Conservation (phyloP, 53 echinoderm and acorn worm species). For the Holothuria scabra region DNA sequence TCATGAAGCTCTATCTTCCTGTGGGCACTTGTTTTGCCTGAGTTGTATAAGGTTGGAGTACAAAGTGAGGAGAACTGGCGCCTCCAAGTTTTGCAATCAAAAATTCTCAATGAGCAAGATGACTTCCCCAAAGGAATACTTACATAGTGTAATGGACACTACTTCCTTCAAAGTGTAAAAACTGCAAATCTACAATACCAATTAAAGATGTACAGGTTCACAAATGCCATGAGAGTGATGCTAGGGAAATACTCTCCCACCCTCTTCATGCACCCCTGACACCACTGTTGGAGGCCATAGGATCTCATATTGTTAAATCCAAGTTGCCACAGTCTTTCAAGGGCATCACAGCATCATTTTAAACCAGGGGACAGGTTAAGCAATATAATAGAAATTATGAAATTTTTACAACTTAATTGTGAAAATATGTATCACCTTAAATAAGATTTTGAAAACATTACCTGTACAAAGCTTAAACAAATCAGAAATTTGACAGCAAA, state of each 20-base stretch:
- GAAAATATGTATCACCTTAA: no score
- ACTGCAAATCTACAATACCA: not conserved
- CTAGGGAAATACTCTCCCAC: not conserved
- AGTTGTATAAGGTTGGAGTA: not conserved
- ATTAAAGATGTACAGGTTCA: not conserved
- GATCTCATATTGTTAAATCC: not conserved
- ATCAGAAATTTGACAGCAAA: no score
- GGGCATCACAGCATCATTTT: not conserved
- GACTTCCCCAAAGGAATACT: not conserved
- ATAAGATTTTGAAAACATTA: no score
- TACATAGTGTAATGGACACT: not conserved
- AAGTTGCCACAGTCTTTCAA: not conserved
- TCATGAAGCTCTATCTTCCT: not conserved
- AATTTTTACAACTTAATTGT: no score
- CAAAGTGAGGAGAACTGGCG: not conserved
- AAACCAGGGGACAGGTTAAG: conserved; percentile 7
- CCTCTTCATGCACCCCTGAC: not conserved
- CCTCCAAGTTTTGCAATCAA: not conserved
- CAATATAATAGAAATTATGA: no score
- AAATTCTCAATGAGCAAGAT: not conserved
- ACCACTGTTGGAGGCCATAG: not conserved
- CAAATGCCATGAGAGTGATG: not conserved
- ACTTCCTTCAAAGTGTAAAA: not conserved
- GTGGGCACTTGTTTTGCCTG: not conserved
- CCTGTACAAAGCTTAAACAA: no score